Base-by-base conservation (phyloP, 2,113 vertebrate species). In the Eulemur macaco region DNA sequence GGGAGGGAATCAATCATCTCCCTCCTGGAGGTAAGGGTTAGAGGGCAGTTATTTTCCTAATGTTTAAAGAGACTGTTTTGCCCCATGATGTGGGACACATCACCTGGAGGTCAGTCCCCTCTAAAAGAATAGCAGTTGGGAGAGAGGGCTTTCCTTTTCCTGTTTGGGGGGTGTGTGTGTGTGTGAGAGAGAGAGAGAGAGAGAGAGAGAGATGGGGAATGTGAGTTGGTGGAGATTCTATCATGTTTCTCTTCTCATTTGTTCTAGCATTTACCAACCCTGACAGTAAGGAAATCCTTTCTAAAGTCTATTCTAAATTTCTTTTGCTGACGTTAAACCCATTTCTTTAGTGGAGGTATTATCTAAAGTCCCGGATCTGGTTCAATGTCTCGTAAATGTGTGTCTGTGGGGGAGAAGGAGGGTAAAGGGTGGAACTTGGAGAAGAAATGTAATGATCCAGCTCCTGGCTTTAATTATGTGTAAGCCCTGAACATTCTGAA, bases 401-500 rank as follows among this genome's bases (percentile, higher is more conserved):
- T 54, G 2, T 95, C 17, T 47, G 11, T 60, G 45, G 47, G 42
- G 39, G 60, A 58, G 56, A 21, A 25, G 25, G 37, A 17, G n/a
- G 60, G 76, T 56, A n/a, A 89, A 92, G 21, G 69, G 81, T 73
- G 60, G 80, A 69, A 81, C 54, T 42, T 39, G 31, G 92, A 63
- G 71, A 58, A 91, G 74, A 96, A 88, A 83, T 56, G 94, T 90
- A 88, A 92, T 83, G 80, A 86, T 60, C 29, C 54, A 39, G 91
- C 88, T 95, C 63, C 94, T 98, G 97, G 94, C 63, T 98, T 96
- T 96, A 97, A 95, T 96, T 97, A 96, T 83, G 78, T 1, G 0
- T 94, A 91, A 97, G 76, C 64, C 95, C 88, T 88, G 86, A 85
- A 88, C 77, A 96, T 89, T 91, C 74, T 93, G 91, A 96, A 89